Percentiles rank a stretch among this genome's conserved stretches.
Conservation (phyloP, 1,140 invertebrate species). For the Heliconius hewitsoni region DNA sequence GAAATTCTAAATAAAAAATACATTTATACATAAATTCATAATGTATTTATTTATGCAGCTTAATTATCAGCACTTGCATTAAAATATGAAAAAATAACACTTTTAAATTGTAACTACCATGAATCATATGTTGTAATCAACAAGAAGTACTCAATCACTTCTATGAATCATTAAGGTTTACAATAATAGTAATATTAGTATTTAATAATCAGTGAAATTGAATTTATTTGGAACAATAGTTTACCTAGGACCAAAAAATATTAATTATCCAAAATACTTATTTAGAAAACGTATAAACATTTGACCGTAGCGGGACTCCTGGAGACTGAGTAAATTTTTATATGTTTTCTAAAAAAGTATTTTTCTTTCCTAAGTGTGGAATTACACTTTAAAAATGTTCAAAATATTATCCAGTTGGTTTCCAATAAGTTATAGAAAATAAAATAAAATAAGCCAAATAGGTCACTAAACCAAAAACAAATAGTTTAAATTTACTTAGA, state of each 20-base stretch:
- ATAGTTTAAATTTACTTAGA: background rate
- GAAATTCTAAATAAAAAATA: no score
- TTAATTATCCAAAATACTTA: background rate
- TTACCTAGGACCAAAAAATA: background rate
- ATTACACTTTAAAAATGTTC: no score
- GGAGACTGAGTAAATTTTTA: no score
- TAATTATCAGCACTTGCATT: background rate
- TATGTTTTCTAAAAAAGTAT: no score
- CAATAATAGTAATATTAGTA: background rate
- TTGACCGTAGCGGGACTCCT: no score
- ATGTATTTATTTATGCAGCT: no score
- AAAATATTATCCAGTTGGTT: background rate
- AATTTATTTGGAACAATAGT: background rate
- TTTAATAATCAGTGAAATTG: background rate
- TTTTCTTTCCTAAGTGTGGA: no score
- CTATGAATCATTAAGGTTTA: background rate
- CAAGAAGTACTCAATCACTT: conserved; percentile 4
- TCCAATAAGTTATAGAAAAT: background rate
- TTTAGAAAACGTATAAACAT: no score
- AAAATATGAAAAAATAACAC: background rate
- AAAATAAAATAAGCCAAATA: background rate
- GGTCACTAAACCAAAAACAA: background rate
- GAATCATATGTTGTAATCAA: conserved; percentile 7
- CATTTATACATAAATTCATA: no score
- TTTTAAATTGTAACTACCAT: background rate